Evolutionary conservation across 1,140 invertebrate species (phyloP).

Genomic region (Rhyzopertha dominica): DNA sequence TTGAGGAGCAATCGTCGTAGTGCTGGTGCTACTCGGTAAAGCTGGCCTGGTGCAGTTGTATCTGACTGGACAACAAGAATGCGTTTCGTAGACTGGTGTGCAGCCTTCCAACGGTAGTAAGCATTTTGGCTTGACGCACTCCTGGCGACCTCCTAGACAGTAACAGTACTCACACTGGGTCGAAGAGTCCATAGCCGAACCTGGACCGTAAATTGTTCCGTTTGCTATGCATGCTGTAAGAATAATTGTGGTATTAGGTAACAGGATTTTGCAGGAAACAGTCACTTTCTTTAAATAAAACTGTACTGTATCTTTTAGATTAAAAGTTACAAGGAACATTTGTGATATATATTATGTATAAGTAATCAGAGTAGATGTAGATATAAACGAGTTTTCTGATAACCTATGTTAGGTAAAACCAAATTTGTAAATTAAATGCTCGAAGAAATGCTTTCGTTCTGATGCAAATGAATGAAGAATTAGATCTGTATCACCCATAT

Average conservation of each 20-base stretch:
- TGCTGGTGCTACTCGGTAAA: conserved; percentile 30
- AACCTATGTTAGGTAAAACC: too few relatives aligned
- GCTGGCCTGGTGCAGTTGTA: conserved; percentile 64
- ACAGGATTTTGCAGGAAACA: too few relatives aligned
- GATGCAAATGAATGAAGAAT: too few relatives aligned
- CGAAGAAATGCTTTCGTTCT: too few relatives aligned
- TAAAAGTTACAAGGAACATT: too few relatives aligned
- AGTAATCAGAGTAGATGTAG: too few relatives aligned
- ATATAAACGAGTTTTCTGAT: too few relatives aligned
- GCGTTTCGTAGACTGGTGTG: conserved; percentile 58
- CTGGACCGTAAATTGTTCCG: conserved; percentile 71
- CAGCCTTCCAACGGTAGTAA: conserved; percentile 73
- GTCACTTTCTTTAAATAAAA: background rate
- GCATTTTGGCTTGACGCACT: conserved; percentile 77
- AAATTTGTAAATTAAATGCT: too few relatives aligned
- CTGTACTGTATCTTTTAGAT: too few relatives aligned
- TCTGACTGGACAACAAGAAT: conserved; percentile 76
- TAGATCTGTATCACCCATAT: too few relatives aligned
- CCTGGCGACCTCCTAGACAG: conserved; percentile 64
- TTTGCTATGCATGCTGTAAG: conserved; percentile 65
- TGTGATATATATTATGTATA: too few relatives aligned
- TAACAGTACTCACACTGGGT: conserved; percentile 82
- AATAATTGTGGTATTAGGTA: too few relatives aligned
- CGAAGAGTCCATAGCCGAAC: conserved; percentile 76
- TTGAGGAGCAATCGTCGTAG: conserved; percentile 32